Base-by-base conservation (phyloP, 2,113 vertebrate genomes). In the Salminus brasiliensis region DNA sequence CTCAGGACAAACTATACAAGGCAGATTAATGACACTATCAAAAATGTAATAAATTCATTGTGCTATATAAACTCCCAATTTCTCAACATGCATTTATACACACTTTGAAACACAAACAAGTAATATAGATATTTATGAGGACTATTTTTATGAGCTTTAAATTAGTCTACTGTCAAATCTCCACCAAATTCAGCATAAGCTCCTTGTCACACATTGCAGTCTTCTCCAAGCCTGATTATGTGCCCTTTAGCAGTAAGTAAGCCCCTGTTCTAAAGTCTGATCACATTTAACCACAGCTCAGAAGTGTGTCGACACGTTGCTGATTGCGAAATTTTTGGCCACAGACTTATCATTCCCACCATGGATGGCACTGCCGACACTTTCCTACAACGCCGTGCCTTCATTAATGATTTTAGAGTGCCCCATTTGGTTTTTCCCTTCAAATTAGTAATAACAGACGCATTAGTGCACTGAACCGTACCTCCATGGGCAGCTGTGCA, bases 381-480 rank as follows among this genome's bases (percentile, higher is more conserved):
- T 76, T 79, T 52, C 32, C 25, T 36, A 62, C 53, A 49, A 49
- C 27, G 12, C 11, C 23, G 34, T n/a, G n/a, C 11, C 66, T 45
- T 60, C 8, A 6, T 59, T 70, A 59, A 72, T 63, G 53, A 63
- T 47, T 63, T 45, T 39, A 66, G 18, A 66, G 60, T 4, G 7
- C 36, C 76, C 41, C 43, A 72, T 79, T 72, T 68, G 11, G 57
- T 65, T 65, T 65, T 49, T 52, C 15, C 43, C 25, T 1, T 30
- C 27, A 79, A 79, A 79, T 72, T 72, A 63, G 68, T 6, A n/a
- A 12, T 65, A 72, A 72, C 71, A 34, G 57, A 72, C 16, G 23
- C 57, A 72, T 65, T 79, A 79, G 57, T 21, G 68, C 25, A 21
- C 68, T 79, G 57, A 72, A 65, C 30, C 34, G 18, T 60, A 53